Base-by-base conservation (phyloP, 2,113 vertebrate species). In the Equus quagga region DNA sequence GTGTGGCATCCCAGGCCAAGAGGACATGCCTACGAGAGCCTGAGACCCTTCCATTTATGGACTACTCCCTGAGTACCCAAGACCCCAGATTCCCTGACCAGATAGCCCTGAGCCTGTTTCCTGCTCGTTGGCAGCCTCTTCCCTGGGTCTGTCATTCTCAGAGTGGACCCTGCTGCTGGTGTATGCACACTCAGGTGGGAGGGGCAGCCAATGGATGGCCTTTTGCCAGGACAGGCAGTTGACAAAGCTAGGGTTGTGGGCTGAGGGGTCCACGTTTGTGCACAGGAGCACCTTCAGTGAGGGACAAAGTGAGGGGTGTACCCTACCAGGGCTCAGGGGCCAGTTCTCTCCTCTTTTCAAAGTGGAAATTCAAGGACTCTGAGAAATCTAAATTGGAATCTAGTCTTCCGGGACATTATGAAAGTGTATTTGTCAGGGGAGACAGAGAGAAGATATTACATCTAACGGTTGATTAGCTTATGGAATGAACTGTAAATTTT, bases 151-250 rank as follows among this genome's bases (percentile, higher is more conserved):
- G 1, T 62, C 33, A 44, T 87, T 69, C 88, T 46, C 41, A 82
- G 62, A 3, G n/a, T 23, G 58, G n/a, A 60, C 21, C 8, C 0
- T 6, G 41, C 10, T 56, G 69, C 17, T 64, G 31, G 12, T 4
- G 28, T 2, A 1, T 3, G 0, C 3, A 10, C 18, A 13, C 13
- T 73, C 31, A 9, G 21, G 31, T 1, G 2, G 62, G 3, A 36
- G 51, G 3, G 8, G 56, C 26, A 12, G 23, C 23, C 72, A 56
- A 2, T 4, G n/a, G n/a, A n/a, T 6, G 7, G 5, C 18, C 36
- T 13, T 36, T 28, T 23, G n/a, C 81, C 19, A 23, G 19, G 19
- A 28, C 0, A 3, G 65, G 33, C 8, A 8, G 54, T 2, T 3
- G 81, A 15, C 31, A 41, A 67, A 58, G 62, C 10, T 14, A 24